Evolutionary conservation across 2,113 vertebrate genomes (phyloP), one percentile per base, ranked within the genome.

Genomic region (Phaethon lepturus): DNA sequence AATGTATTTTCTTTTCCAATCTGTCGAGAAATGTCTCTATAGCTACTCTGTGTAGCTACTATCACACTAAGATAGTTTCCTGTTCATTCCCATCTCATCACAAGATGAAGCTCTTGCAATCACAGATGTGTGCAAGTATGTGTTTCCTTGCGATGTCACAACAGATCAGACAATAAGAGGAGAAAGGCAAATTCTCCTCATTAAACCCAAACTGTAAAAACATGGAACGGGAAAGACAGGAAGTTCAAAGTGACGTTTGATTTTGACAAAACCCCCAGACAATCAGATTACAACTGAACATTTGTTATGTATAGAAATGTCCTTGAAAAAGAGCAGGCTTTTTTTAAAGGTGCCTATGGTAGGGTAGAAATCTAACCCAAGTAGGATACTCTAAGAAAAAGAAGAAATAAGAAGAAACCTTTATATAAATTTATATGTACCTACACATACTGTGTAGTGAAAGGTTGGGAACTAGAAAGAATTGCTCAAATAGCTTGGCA

Each of bases 1-100:
- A 81, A 77, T 33, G 45, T 35, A 35, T 84, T 88, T 88, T 69
- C 10, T 80, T 94, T 95, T 69, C 42, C 22, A 74, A 5, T 88
- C 59, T 93, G 24, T 63, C 76, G 8, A 72, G 78, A 88, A 42
- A 47, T 69, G 55, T 56, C 24, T 23, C 42, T 88, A 90, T 38
- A 38, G 38, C 38, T 38, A 38, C 38, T 38, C 38, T 38, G 38
- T 8, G 38, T 38, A 38, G 7, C 38, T 38, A 38, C 38, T 38
- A 83, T 91, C 42, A 76, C 58, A 40, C 15, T 49, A 84, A 58
- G 17, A 35, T 8, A 79, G 59, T 22, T 18, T 5, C 56, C 53
- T 42, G 42, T 67, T 76, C 18, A 68, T 86, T 91, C 56, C 17
- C 31, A 49, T 69, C 71, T 77, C 29, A 64, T 86, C 29, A 77